A percentile compares a stretch with the other conserved stretches of the same genome.
phyloP scores from a whole-genome alignment of 1,140 invertebrate species.

The Heliconius congener region DNA sequence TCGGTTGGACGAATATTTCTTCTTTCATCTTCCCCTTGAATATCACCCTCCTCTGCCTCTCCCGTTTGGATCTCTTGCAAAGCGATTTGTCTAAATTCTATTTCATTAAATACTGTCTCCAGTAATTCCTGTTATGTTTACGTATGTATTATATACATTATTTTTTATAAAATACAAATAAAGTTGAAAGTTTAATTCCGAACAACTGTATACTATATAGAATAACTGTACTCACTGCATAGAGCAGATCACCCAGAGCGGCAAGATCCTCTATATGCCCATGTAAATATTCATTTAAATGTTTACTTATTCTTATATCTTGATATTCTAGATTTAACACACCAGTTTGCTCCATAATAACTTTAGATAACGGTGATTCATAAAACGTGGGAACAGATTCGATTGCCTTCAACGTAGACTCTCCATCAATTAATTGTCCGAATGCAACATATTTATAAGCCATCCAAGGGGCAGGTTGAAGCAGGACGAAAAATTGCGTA shows the following conservation, averaged over 20 bases:
- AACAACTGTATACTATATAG: too few relatives aligned
- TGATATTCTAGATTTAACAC: slow-evolving; percentile 67
- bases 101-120: slow-evolving; percentile 36
- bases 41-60: slow-evolving; percentile 34
- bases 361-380: slow-evolving; percentile 72
- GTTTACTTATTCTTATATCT: slow-evolving; percentile 61
- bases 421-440: slow-evolving; percentile 84
- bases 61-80: slow-evolving; percentile 29
- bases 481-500: slow-evolving; percentile 90
- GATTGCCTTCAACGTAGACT: slow-evolving; percentile 74
- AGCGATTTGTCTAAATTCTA: slow-evolving; percentile 32
- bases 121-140: slow-evolving; percentile 31
- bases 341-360: slow-evolving; percentile 67
- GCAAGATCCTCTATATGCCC: slow-evolving; percentile 63
- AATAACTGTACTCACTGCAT: slow-evolving; percentile 45
- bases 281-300: slow-evolving; percentile 61
- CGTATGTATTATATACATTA: neutral
- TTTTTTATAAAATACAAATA: neutral
- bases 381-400: slow-evolving; percentile 78
- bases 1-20: slow-evolving; percentile 49
- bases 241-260: slow-evolving; percentile 52
- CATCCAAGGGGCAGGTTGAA: slow-evolving; percentile 89
- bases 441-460: slow-evolving; percentile 90
- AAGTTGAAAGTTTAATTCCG: neutral
- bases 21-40: slow-evolving; percentile 19